phyloP scores from a whole-genome alignment of 2,113 vertebrate species.

The Saccopteryx leptura region DNA sequence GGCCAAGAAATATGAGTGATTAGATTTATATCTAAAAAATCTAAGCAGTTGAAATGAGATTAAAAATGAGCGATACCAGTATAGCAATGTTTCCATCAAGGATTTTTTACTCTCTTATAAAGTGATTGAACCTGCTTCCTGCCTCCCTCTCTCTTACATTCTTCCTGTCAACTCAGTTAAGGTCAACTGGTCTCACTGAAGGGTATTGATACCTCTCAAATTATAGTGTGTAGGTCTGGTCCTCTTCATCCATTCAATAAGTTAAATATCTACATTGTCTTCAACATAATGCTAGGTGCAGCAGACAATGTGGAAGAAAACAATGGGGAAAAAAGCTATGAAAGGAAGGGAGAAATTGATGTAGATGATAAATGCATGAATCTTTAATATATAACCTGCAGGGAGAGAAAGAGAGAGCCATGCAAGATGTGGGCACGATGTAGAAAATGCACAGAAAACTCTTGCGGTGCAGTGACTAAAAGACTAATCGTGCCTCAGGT shows the following conservation, averaged over 20 bases:
- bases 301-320: not conserved
- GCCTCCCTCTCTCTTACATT: not conserved
- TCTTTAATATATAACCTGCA: not conserved
- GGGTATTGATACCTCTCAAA: not conserved
- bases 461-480: not conserved
- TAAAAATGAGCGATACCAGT: not conserved
- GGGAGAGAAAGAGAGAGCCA: not conserved
- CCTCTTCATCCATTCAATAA: not conserved
- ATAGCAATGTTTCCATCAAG: not conserved
- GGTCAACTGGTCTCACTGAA: not conserved
- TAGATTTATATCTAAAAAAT: not conserved
- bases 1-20: not conserved
- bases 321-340: not conserved
- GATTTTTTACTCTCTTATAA: not conserved
- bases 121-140: not conserved
- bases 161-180: not conserved
- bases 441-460: not conserved
- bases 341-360: not conserved
- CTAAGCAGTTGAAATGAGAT: not conserved
- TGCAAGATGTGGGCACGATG: not conserved
- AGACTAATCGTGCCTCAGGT: fast-evolving
- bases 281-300: not conserved
- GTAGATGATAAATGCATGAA: not conserved
- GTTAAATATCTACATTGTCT: not conserved
- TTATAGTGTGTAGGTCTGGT: no score